Evolutionary conservation across 1,140 invertebrate species (phyloP).

Genomic region (Akabosia matsudoensis): DNA sequence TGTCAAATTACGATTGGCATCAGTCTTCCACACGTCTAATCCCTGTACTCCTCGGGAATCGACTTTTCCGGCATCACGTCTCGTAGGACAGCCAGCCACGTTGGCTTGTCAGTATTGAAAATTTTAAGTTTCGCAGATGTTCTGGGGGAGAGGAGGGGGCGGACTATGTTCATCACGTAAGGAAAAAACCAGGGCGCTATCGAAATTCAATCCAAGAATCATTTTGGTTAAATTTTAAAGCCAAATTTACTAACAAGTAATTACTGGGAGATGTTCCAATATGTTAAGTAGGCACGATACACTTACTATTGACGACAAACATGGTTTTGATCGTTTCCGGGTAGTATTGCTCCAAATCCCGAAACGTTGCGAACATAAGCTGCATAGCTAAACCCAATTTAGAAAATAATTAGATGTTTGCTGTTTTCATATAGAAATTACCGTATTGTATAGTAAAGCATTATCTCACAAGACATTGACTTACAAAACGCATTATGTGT

Average conservation of each 20-base stretch:
- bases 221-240: neutral
- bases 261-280: no score
- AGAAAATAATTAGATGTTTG: no score
- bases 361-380: slow-evolving; percentile 4
- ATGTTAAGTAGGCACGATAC: no score
- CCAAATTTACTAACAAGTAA: no score
- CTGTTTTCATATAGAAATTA: no score
- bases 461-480: no score
- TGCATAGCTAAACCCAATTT: slow-evolving; percentile 27
- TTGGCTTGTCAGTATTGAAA: slow-evolving; percentile 16
- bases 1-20: no score
- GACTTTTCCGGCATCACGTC: slow-evolving; percentile 25
- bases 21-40: no score
- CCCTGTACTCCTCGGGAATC: slow-evolving; percentile 12
- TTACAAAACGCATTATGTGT: no score
- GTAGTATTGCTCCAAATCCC: slow-evolving; percentile 20
- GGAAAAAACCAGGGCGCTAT: slow-evolving; percentile 18
- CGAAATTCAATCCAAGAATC: no score
- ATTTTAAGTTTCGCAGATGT: slow-evolving; percentile 29
- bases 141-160: slow-evolving; percentile 2
- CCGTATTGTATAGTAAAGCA: no score
- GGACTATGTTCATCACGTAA: slow-evolving; percentile 20
- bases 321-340: slow-evolving; percentile 26
- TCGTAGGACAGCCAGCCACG: slow-evolving; percentile 9
- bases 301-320: slow-evolving; percentile 29